Percentiles rank a stretch among this genome's conserved stretches.
Evolutionary conservation across 53 echinoderm and acorn worm species (phyloP).

Genomic region (Holothuria scabra): DNA sequence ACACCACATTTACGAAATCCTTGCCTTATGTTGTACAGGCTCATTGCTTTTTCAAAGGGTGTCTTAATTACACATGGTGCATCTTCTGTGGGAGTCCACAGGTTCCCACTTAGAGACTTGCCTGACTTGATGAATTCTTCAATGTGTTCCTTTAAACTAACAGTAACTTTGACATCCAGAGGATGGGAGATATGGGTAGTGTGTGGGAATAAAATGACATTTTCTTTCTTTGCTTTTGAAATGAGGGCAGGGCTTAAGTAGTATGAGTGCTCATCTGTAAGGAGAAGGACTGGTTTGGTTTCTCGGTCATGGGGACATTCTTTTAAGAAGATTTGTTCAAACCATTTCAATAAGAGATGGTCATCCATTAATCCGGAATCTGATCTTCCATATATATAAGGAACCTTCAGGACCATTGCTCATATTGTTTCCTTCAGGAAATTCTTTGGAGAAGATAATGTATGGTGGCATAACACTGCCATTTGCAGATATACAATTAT

Average conservation of each 20-base stretch:
- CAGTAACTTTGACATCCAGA: conserved; percentile 38
- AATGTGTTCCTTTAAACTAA: conserved; percentile 30
- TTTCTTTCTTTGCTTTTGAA: neutral
- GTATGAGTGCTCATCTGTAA: conserved; percentile 38
- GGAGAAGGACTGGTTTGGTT: conserved; percentile 48
- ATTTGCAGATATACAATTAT: conserved; percentile 46
- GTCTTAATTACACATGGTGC: conserved; percentile 32
- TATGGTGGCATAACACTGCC: conserved; percentile 53
- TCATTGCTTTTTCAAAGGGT: conserved; percentile 51
- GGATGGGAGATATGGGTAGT: conserved; percentile 47
- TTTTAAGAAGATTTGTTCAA: conserved; percentile 52
- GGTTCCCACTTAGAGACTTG: conserved; percentile 27
- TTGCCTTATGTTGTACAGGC: conserved; percentile 49
- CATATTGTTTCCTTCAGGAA: conserved; percentile 24
- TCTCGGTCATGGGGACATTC: conserved; percentile 35
- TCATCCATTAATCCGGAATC: conserved; percentile 59
- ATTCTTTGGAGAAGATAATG: conserved; percentile 33
- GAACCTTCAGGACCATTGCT: conserved; percentile 48
- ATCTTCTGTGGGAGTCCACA: conserved; percentile 50
- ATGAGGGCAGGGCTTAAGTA: neutral
- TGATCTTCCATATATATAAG: conserved; percentile 48
- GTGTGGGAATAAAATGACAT: conserved; percentile 36
- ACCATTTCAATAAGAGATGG: conserved; percentile 42
- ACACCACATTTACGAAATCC: conserved; percentile 41
- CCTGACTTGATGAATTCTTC: conserved; percentile 34